phyloP scores from a whole-genome alignment of 2,797 vertebrate species.

The Heteromormyrus szaboi region DNA sequence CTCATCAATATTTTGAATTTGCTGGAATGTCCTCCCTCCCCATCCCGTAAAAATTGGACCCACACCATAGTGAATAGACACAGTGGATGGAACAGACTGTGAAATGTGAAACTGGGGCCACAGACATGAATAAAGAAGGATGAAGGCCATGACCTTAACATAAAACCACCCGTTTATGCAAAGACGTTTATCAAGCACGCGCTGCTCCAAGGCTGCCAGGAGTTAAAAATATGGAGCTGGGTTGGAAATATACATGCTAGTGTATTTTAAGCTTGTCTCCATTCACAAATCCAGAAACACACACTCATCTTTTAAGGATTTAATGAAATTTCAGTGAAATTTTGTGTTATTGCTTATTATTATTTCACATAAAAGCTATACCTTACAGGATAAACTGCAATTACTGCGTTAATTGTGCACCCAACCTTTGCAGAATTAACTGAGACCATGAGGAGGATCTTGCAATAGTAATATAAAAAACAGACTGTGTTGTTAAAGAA shows the following conservation, averaged over 20 bases:
- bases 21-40: not conserved
- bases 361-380: not conserved
- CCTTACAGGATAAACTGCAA: not conserved
- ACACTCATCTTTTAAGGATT: not conserved
- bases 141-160: not conserved
- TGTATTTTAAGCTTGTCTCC: not conserved
- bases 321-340: not conserved
- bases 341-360: not conserved
- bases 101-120: not conserved
- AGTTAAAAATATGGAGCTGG: not conserved
- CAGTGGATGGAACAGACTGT: not conserved
- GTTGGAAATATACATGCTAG: not conserved
- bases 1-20: not conserved
- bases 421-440: not conserved
- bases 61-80: not conserved
- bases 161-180: not conserved
- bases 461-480: not conserved
- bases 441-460: not conserved
- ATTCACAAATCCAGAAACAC: not conserved
- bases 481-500: not conserved
- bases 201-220: not conserved
- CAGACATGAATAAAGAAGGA: not conserved
- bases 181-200: not conserved
- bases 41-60: not conserved
- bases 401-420: not conserved